These are phyloP conservation scores for Hemaris fuciformis DNA, from an alignment of 2,888 invertebrate genomes.

Conservation along the genomic window DNA sequence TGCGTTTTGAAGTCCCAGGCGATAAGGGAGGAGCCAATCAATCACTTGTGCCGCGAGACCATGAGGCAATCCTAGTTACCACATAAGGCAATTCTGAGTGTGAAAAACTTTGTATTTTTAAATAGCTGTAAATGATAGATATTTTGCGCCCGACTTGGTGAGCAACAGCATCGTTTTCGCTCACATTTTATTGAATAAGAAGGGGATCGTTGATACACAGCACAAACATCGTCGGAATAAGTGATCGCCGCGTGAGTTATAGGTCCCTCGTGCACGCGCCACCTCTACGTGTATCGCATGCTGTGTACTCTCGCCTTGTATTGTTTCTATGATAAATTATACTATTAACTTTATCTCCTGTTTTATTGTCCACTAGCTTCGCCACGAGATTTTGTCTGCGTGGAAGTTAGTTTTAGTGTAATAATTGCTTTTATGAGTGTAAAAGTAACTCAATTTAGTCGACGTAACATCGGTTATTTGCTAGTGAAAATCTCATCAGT, in stretches of 20 bases:
- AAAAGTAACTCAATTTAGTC: background rate
- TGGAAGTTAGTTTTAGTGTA: no score
- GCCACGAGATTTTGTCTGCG: no score
- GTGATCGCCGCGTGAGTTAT: background rate
- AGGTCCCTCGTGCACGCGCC: background rate
- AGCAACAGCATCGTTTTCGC: background rate
- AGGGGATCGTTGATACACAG: background rate
- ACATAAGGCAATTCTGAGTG: no score
- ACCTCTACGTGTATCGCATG: background rate
- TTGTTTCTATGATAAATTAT: background rate
- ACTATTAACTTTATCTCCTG: background rate
- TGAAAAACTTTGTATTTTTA: no score
- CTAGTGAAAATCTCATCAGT: no score
- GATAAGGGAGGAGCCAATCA: no score
- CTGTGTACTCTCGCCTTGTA: background rate
- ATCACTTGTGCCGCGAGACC: no score
- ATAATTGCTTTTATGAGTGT: background rate
- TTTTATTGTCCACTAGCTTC: background rate
- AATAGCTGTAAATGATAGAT: no score
- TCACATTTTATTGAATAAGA: slow-evolving; percentile 6
- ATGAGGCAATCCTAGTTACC: no score
- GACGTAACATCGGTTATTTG: no score
- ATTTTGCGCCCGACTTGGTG: background rate
- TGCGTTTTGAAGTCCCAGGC: no score
- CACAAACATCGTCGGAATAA: background rate